Base-by-base conservation (phyloP, 2,113 vertebrate species). In the Malurus alboscapulatus region DNA sequence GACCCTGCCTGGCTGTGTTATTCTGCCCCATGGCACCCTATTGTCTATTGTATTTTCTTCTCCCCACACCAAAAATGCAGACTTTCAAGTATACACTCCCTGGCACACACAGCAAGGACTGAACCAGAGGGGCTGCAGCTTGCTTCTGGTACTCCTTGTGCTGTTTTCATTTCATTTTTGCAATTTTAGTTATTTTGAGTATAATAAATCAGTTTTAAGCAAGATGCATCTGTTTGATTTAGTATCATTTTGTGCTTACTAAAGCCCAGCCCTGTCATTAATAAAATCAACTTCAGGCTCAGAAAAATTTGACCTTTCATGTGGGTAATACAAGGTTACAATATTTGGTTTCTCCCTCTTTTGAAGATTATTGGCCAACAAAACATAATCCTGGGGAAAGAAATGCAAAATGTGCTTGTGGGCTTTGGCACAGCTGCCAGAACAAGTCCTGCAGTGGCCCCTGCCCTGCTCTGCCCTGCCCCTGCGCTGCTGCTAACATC, bases 21-120 rank as follows among this genome's bases (percentile, higher is more conserved):
- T 90, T 97, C 95, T 68, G 55, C 94, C 93, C 96, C 88, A 80
- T 26, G 55, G 91, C 84, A 91, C 62, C 40, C 94, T 86, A 90
- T 94, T 97, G 96, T 97, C 88, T 94, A 88, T 94, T 96, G 72
- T 95, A 90, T 92, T 90, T 83, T 82, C 87, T 83, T 68, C 34
- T 91, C 75, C 67, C 80, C 55, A 58, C 27, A 77, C 42, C 58
- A 89, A 95, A 84, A 94, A 65, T 75, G 29, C 65, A 51, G 81
- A 74, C 58, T 80, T 77, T 61, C 22, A 45, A 80, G 73, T 34
- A 8, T 50, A 34, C 0, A 0, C 67, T 81, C 91, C 66, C 54
- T 42, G 61, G 73, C 29, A 27, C 58, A 58, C 5, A 40, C 27
- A 79, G 65, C 51, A 57, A 73, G 4, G 67, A 53, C 50, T 13